Percentiles rank a stretch among this genome's conserved stretches.
Conservation (phyloP, 2,113 vertebrate species). For the Nanorana parkeri region DNA sequence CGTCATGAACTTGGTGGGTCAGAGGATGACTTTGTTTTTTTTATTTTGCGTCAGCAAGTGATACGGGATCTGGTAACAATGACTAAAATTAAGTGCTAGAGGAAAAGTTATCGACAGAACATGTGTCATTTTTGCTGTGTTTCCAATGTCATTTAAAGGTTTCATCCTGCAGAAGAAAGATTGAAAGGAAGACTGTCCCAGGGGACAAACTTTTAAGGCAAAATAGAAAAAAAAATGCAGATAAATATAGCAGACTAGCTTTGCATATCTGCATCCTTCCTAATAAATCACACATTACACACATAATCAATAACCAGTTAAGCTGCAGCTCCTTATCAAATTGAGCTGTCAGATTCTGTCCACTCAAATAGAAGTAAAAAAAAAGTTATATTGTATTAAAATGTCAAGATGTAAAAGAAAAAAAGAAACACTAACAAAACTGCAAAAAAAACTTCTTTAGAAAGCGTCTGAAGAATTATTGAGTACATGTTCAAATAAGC, state of each 20-base stretch:
- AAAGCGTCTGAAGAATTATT: too few species aligned
- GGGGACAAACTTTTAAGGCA: slow-evolving; percentile 17
- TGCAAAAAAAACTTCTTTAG: neutral
- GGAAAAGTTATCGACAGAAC: slow-evolving; percentile 36
- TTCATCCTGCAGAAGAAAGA: slow-evolving; percentile 43
- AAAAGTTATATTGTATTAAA: neutral
- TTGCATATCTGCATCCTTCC: slow-evolving; percentile 11
- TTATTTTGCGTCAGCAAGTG: slow-evolving; percentile 13
- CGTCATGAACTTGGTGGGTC: neutral
- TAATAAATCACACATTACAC: slow-evolving; percentile 37
- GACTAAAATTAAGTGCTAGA: slow-evolving; percentile 30
- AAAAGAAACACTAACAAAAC: neutral
- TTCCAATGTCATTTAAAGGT: slow-evolving; percentile 50
- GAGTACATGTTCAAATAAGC: neutral
- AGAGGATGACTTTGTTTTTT: neutral
- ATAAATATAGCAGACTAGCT: neutral
- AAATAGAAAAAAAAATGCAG: slow-evolving; percentile 37
- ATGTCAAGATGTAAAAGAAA: neutral
- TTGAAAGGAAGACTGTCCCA: slow-evolving; percentile 5
- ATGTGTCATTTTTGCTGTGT: slow-evolving; percentile 39
- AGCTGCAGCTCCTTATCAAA: slow-evolving; percentile 17
- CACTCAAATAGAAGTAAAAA: neutral
- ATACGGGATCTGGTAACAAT: slow-evolving; percentile 27
- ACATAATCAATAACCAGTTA: slow-evolving; percentile 48
- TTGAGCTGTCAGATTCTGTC: slow-evolving; percentile 7